Evolutionary conservation across 2,888 invertebrate genomes (phyloP).

Genomic region (Dione vanillae): DNA sequence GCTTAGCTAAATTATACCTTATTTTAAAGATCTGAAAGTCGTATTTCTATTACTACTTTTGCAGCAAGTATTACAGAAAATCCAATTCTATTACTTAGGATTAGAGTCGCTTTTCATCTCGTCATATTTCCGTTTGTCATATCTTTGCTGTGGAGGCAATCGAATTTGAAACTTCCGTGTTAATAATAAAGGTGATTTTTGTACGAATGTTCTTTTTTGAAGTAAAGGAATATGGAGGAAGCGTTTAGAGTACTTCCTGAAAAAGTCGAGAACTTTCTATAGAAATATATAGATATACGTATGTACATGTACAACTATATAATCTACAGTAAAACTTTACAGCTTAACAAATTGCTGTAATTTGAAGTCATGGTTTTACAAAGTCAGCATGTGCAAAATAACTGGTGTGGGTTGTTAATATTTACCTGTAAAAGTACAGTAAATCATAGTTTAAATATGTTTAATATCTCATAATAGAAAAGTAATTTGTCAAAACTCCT

Average conservation of each 20-base stretch:
- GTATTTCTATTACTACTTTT: not conserved
- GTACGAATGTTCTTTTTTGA: not conserved
- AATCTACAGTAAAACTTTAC: constrained; percentile 28
- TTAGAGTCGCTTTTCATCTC: constrained; percentile 36
- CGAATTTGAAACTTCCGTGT: not conserved
- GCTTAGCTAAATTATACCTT: not conserved
- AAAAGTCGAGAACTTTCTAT: constrained; percentile 43
- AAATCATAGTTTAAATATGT: too few species aligned
- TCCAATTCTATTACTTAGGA: constrained; percentile 15
- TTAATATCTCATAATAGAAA: not conserved
- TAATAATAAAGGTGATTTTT: constrained; percentile 7
- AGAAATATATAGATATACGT: constrained; percentile 2
- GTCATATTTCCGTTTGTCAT: not conserved
- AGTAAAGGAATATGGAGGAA: constrained; percentile 44
- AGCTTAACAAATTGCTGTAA: constrained; percentile 1
- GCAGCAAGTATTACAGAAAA: not conserved
- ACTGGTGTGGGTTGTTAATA: not conserved
- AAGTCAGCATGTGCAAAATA: not conserved
- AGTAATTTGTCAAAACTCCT: too few species aligned
- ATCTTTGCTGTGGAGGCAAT: not conserved
- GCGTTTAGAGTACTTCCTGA: constrained; percentile 47
- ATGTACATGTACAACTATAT: not conserved
- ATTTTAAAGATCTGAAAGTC: not conserved
- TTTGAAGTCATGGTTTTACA: not conserved
- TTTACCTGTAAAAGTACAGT: too few species aligned